Conservation (phyloP, 1,140 invertebrate species). For the Conus betulinus region DNA sequence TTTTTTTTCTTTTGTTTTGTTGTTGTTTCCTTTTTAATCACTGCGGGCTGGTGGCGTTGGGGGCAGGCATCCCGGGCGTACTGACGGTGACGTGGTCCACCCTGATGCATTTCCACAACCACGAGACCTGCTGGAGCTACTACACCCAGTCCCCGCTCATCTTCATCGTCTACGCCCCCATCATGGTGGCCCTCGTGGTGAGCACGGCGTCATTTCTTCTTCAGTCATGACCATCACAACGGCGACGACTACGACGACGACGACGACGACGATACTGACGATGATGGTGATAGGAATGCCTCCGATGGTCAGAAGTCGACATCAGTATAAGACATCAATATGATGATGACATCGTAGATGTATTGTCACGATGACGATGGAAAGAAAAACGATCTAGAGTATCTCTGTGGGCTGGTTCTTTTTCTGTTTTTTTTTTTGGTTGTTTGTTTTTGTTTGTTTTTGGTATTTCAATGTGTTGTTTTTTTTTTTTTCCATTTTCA, state of each 20-base stretch:
- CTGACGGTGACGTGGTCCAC: constrained; percentile 73
- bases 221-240: not conserved
- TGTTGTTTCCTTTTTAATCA: not conserved
- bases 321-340: too few relatives aligned
- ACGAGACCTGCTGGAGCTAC: constrained; percentile 75
- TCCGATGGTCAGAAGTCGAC: too few relatives aligned
- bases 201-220: constrained; percentile 48
- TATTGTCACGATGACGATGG: too few relatives aligned
- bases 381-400: too few relatives aligned
- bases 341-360: too few relatives aligned
- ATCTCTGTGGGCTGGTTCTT: too few relatives aligned
- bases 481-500: too few relatives aligned
- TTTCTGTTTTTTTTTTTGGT: too few relatives aligned
- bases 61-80: constrained; percentile 74
- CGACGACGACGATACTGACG: not conserved
- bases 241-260: too few relatives aligned
- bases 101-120: constrained; percentile 68
- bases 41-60: not conserved
- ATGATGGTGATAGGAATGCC: not conserved
- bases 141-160: constrained; percentile 71
- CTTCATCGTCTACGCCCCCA: constrained; percentile 77
- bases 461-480: too few relatives aligned
- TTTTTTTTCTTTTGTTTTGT: too few relatives aligned
- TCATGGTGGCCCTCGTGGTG: constrained; percentile 76
- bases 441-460: too few relatives aligned